phyloP scores from a whole-genome alignment of 2,797 vertebrate species.

The Fringilla coelebs region DNA sequence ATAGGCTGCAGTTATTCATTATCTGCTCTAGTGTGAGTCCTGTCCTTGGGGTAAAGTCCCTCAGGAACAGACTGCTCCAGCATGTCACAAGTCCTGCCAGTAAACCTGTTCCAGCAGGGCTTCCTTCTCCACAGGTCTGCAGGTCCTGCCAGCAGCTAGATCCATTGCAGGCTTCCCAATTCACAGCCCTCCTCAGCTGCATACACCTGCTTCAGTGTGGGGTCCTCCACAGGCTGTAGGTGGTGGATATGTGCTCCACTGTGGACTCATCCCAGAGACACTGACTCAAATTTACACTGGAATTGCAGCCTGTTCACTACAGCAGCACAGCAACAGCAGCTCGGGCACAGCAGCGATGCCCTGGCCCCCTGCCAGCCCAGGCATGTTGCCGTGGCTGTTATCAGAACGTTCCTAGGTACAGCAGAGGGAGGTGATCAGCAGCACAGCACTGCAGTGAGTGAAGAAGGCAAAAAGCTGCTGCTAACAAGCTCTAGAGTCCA shows the following conservation, averaged over 20 bases:
- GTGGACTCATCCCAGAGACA: not conserved
- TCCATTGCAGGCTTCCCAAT: not conserved
- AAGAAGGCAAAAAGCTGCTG: not conserved
- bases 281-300: not conserved
- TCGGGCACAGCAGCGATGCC: fast-evolving
- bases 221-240: fast-evolving
- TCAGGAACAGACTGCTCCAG: not conserved
- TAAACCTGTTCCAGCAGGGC: not conserved
- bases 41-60: not conserved
- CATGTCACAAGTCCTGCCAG: not conserved
- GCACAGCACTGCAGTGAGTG: not conserved
- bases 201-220: not conserved
- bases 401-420: not conserved
- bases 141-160: not conserved
- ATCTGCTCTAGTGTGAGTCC: not conserved
- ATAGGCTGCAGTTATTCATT: not conserved
- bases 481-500: not conserved
- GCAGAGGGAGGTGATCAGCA: not conserved
- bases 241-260: not conserved
- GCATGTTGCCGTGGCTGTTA: fast-evolving
- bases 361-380: not conserved
- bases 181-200: not conserved
- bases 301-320: not conserved
- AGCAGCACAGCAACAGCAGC: not conserved
- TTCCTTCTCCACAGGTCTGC: not conserved